Conservation (phyloP, 1,140 invertebrate genomes). For the Probaryconus sp. region DNA sequence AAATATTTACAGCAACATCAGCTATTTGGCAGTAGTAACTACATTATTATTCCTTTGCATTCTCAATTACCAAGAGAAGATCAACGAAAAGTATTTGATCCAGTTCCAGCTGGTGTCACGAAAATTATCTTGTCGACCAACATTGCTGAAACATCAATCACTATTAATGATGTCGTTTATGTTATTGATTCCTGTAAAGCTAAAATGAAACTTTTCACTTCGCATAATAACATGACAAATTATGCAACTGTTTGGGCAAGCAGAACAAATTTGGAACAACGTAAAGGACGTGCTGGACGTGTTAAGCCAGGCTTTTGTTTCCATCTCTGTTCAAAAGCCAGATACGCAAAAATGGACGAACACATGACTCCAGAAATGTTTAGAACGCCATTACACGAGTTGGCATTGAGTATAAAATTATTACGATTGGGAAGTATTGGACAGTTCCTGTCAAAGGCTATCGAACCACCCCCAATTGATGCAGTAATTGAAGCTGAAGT, state of each 20-base stretch:
- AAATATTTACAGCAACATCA: conserved; percentile 88
- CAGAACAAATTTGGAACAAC: conserved; percentile 93
- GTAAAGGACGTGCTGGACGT: conserved; percentile 93
- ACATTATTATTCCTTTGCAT: conserved; percentile 90
- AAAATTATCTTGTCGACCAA: conserved; percentile 95
- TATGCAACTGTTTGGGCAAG: conserved; percentile 97
- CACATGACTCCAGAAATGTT: conserved; percentile 98
- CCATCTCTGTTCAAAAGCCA: conserved; percentile 88
- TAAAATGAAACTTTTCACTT: conserved; percentile 96
- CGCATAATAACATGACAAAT: conserved; percentile 97
- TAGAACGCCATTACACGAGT: conserved; percentile 94
- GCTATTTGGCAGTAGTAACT: conserved; percentile 84
- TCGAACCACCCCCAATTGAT: conserved; percentile 95
- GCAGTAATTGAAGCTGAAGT: conserved; percentile 95
- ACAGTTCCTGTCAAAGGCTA: conserved; percentile 95
- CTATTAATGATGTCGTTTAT: conserved; percentile 97
- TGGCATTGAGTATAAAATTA: conserved; percentile 90
- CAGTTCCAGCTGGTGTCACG: conserved; percentile 84
- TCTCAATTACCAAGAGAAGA: conserved; percentile 94
- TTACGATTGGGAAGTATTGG: conserved; percentile 93
- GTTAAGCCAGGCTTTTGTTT: conserved; percentile 93
- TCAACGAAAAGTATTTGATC: conserved; percentile 91
- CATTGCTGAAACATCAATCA: conserved; percentile 96
- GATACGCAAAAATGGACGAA: conserved; percentile 89
- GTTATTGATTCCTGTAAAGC: conserved; percentile 97